A percentile compares a stretch with the other conserved stretches of the same genome.
Conservation (phyloP, 2,113 vertebrate species). For the Edolisoma coerulescens region DNA sequence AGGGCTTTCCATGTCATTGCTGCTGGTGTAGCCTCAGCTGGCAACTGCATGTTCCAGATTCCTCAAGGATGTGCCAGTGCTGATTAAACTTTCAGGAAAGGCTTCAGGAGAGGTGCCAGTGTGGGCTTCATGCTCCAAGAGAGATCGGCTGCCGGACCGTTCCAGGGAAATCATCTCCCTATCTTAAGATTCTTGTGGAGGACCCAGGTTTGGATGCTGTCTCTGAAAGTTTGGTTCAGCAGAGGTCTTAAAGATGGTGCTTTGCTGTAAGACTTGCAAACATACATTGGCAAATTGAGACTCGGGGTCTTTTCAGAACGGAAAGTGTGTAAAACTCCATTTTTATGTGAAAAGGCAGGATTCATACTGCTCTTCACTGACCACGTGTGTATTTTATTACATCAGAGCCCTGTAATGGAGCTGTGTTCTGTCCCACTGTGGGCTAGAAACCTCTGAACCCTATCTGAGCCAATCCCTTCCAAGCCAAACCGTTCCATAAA, state of each 20-base stretch:
- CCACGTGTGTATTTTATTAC: neutral
- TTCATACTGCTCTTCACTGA: neutral
- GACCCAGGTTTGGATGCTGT: neutral
- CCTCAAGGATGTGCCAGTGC: neutral
- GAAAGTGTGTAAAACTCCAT: neutral
- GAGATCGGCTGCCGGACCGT: neutral
- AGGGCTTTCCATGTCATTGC: neutral
- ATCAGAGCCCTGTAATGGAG: neutral
- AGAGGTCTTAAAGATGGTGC: neutral
- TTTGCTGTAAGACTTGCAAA: neutral
- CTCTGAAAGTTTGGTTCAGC: neutral
- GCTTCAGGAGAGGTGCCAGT: neutral
- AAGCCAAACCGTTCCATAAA: neutral
- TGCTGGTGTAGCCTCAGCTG: neutral
- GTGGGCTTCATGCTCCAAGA: neutral
- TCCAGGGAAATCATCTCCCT: neutral
- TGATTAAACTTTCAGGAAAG: constrained; percentile 1
- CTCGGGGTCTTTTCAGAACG: neutral
- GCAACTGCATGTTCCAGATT: neutral
- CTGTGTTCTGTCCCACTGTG: neutral
- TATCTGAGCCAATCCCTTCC: neutral
- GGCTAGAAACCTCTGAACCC: neutral
- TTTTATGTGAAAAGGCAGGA: neutral
- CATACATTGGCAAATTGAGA: neutral
- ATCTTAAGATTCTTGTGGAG: neutral